These are phyloP conservation scores for Lochmaea capreae DNA, from an alignment of 2,888 invertebrate species.

Conservation along the genomic window DNA sequence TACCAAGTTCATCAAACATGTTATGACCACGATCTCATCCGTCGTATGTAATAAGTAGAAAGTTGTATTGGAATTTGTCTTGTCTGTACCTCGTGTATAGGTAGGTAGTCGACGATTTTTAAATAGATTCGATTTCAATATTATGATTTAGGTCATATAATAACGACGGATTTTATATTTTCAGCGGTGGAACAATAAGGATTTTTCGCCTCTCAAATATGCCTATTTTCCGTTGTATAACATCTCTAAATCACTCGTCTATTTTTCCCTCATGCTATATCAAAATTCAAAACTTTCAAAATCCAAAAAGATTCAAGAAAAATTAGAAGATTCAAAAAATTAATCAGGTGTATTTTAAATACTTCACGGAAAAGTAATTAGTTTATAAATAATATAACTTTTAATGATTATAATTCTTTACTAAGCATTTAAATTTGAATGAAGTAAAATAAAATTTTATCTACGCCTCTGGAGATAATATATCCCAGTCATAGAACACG, in stretches of 20 bases:
- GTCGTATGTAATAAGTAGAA: conserved; percentile 36
- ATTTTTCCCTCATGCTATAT: too few relatives aligned
- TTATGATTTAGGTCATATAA: background rate
- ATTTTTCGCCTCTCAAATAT: too few relatives aligned
- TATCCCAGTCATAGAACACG: conserved; percentile 14
- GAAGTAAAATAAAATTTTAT: background rate
- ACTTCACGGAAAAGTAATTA: background rate
- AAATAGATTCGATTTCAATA: conserved; percentile 17
- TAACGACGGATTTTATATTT: too few relatives aligned
- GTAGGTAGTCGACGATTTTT: conserved; percentile 15
- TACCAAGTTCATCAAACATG: conserved; percentile 32
- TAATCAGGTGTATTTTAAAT: too few relatives aligned
- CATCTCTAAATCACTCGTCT: too few relatives aligned
- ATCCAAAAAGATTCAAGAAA: too few relatives aligned
- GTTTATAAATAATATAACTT: background rate
- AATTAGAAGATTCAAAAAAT: too few relatives aligned
- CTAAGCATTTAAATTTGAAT: background rate
- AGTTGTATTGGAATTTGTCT: conserved; percentile 38
- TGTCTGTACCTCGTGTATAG: conserved; percentile 20
- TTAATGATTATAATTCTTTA: background rate
- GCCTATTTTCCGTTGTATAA: too few relatives aligned
- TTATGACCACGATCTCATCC: conserved; percentile 26
- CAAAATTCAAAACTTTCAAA: too few relatives aligned
- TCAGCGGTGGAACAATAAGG: too few relatives aligned
- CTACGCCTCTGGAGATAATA: background rate